These are phyloP conservation scores for Patella caerulea DNA, from an alignment of 2,888 invertebrate genomes.

Conservation along the genomic window DNA sequence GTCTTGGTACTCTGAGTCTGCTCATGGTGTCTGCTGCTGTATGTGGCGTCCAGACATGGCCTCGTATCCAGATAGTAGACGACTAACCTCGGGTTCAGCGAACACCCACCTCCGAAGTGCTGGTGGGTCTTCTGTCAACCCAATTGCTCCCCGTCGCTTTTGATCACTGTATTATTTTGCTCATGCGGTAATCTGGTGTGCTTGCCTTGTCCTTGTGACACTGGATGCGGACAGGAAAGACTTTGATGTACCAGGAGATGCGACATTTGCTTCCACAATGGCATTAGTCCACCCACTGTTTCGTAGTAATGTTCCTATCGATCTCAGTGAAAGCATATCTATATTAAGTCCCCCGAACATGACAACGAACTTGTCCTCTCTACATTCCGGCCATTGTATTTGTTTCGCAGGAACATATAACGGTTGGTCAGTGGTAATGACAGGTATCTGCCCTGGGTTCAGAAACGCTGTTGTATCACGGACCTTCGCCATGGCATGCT, in stretches of 20 bases:
- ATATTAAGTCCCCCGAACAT: constrained; percentile 25
- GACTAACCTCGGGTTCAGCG: too few species aligned
- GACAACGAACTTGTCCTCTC: constrained; percentile 15
- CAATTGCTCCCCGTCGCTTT: too few species aligned
- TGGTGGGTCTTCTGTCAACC: too few species aligned
- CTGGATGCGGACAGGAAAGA: constrained; percentile 21
- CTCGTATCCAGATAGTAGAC: too few species aligned
- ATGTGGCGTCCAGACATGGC: too few species aligned
- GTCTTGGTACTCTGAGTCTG: too few species aligned
- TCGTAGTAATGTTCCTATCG: constrained; percentile 15
- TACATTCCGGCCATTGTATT: constrained; percentile 25
- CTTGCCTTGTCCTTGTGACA: constrained; percentile 26
- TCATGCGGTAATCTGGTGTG: constrained; percentile 22
- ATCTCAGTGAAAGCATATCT: constrained; percentile 21
- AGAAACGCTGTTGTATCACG: not conserved
- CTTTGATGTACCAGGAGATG: constrained; percentile 22
- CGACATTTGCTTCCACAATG: constrained; percentile 14
- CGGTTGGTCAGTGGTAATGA: constrained; percentile 21
- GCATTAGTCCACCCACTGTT: constrained; percentile 25
- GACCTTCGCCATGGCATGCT: constrained; percentile 24
- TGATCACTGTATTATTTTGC: too few species aligned
- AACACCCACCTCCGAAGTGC: too few species aligned
- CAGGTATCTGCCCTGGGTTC: not conserved
- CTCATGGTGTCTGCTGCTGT: too few species aligned
- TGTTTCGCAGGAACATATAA: constrained; percentile 24